Base-by-base conservation (phyloP, 2,113 vertebrate genomes). In the Progne subis region DNA sequence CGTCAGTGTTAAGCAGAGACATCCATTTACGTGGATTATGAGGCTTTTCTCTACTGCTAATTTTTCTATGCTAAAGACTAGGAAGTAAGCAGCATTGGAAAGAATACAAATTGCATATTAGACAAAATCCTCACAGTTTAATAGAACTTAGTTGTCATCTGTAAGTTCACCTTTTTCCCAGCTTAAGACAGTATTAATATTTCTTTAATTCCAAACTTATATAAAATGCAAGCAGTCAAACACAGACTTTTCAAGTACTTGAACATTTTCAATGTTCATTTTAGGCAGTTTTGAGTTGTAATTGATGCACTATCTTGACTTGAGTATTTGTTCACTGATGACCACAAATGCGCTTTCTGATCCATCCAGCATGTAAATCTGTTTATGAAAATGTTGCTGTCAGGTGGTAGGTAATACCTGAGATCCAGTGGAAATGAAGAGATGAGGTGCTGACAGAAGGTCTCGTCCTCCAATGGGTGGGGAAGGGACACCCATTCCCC, bases 301-400 rank as follows among this genome's bases (percentile, higher is more conserved):
- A 61, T 4, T 26, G 19, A 26, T 82, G 37, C 14, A 20, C 13
- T 52, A 0, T 26, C 77, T 68, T 65, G 55, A 67, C 64, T n/a
- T n/a, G n/a, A n/a, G 20, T 8, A 50, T 8, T 72, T 69, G 6
- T 49, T 84, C 28, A 26, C 8, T 18, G 31, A 46, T 39, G 15
- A 39, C 9, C 29, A 8, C 10, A 26, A 21, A 56, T 47, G 15
- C 10, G 55, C 12, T 14, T 77, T 70, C 43, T 50, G 50, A 77
- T 47, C 55, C 24, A 39, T 26, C 32, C 12, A 61, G 25, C 0
- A 0, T 70, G 18, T 19, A 28, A 16, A 5, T 23, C 29, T 75
- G 7, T 44, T 87, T 26, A 24, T 37, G 28, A 82, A 85, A 80
- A 61, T 6, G 2, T 39, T 83, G 14, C n/a, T 11, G 4, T 13